Conservation (phyloP, 2,113 vertebrate genomes). For the Shinisaurus crocodilurus region DNA sequence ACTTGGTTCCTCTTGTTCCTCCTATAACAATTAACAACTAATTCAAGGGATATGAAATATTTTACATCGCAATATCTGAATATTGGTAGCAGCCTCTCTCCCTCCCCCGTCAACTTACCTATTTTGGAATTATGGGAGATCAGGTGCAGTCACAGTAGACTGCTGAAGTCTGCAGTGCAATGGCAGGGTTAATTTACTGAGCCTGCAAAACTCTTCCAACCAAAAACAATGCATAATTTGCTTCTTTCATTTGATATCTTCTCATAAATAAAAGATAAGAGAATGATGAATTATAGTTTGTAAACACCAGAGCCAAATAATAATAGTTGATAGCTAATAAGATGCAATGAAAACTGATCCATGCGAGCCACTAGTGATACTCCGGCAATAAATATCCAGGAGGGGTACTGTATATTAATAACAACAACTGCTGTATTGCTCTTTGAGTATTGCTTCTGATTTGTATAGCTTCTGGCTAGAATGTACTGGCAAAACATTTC, state of each 20-base stretch:
- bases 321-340: constrained; percentile 66
- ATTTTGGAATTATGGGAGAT: constrained; percentile 34
- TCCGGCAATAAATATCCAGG: constrained; percentile 52
- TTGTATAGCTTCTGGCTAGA: constrained; percentile 34
- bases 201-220: constrained; percentile 27
- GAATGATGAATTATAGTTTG: constrained; percentile 65
- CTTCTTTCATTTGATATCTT: constrained; percentile 58
- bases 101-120: not conserved
- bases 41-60: not conserved
- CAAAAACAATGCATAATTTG: constrained; percentile 51
- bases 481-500: constrained; percentile 34
- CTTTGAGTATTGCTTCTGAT: constrained; percentile 55
- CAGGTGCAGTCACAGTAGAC: constrained; percentile 53
- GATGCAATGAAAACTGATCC: constrained; percentile 50
- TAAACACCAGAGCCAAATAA: constrained; percentile 68
- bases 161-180: not conserved
- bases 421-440: constrained; percentile 30
- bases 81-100: not conserved
- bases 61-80: not conserved
- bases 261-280: constrained; percentile 76
- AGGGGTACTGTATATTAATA: constrained; percentile 44
- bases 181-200: constrained; percentile 41
- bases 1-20: not conserved
- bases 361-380: constrained; percentile 41
- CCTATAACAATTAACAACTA: not conserved